Evolutionary conservation across 2,797 vertebrate species (phyloP).

Genomic region (Rhinatrema bivittatum): DNA sequence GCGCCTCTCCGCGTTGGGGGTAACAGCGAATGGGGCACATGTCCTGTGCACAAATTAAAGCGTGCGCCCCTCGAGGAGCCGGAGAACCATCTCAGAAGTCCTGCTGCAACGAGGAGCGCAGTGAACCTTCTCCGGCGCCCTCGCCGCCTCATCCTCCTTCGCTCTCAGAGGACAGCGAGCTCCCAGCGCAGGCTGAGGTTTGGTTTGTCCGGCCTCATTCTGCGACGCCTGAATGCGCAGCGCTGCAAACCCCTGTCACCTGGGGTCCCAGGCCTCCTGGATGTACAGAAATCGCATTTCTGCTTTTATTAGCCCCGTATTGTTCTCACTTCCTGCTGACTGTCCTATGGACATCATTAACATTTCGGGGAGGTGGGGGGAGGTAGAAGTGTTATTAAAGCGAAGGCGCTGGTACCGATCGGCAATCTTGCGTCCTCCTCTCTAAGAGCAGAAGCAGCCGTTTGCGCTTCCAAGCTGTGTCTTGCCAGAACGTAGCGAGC

Average conservation of each 20-base stretch:
- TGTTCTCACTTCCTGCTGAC: conserved; percentile 20
- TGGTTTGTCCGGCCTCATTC: neutral
- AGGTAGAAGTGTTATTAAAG: no score
- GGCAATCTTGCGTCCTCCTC: neutral
- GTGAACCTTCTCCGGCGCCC: neutral
- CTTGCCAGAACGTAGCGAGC: no score
- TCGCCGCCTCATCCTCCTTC: neutral
- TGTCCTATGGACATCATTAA: conserved; percentile 19
- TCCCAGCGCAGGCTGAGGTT: no score
- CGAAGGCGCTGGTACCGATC: no score
- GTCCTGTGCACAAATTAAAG: no score
- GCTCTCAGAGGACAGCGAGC: neutral
- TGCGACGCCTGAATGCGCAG: neutral
- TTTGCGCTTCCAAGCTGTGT: no score
- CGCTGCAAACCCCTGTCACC: fast-evolving
- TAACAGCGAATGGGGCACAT: no score
- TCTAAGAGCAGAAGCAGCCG: no score
- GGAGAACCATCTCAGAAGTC: neutral
- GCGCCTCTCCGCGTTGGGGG: no score
- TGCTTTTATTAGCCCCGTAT: conserved; percentile 26
- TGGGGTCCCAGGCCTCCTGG: neutral
- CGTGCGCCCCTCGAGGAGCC: neutral
- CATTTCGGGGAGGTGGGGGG: neutral
- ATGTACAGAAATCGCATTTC: conserved; percentile 22
- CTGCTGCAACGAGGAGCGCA: neutral